Evolutionary conservation across 2,888 invertebrate genomes (phyloP).

Genomic region (Cantharis rustica): DNA sequence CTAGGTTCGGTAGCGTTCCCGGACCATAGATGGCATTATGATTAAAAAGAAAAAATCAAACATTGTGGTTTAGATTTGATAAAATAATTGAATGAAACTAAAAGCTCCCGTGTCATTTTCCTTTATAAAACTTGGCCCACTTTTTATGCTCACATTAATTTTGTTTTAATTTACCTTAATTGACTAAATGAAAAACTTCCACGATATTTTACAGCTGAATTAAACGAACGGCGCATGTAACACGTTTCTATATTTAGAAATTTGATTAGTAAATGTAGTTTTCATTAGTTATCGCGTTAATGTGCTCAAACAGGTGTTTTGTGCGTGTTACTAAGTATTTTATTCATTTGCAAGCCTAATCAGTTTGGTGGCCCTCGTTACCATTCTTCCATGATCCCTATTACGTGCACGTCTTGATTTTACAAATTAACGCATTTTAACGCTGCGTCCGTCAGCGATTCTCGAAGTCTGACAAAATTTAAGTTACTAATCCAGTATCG

Average conservation of each 20-base stretch:
- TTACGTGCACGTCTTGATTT: background rate
- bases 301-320: constrained; percentile 7
- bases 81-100: background rate
- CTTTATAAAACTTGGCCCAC: background rate
- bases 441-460: background rate
- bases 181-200: background rate
- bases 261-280: constrained; percentile 12
- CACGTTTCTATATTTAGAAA: constrained; percentile 9
- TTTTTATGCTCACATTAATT: background rate
- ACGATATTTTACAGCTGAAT: background rate
- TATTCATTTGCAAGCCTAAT: background rate
- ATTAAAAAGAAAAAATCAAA: no score
- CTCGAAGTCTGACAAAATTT: background rate
- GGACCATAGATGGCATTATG: background rate
- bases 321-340: constrained; percentile 2
- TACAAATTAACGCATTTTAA: background rate
- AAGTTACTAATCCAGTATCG: no score
- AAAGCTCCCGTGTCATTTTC: background rate
- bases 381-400: background rate
- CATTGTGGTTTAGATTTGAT: background rate
- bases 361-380: background rate
- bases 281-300: constrained; percentile 7
- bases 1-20: background rate
- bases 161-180: background rate
- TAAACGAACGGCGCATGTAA: background rate